phyloP scores from a whole-genome alignment of 2,888 invertebrate genomes.

The Morpho deidamia region DNA sequence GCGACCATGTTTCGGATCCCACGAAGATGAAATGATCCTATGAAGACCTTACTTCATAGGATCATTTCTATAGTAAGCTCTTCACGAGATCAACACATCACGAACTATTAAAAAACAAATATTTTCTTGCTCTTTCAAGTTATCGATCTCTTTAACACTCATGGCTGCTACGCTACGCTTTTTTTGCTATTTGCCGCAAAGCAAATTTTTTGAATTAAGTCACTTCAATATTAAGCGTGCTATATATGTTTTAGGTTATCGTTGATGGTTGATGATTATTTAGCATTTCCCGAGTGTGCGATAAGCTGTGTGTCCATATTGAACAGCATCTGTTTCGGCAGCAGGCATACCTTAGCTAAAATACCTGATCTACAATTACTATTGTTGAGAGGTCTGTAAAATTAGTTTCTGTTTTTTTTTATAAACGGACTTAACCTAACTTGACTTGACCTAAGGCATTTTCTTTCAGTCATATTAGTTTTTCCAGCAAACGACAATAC shows the following conservation, averaged over 20 bases:
- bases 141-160: no score
- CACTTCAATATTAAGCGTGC: no score
- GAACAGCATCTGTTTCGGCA: slow-evolving; percentile 60
- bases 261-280: slow-evolving; percentile 62
- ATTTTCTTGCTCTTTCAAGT: no score
- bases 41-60: no score
- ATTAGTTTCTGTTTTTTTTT: slow-evolving; percentile 7
- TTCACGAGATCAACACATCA: no score
- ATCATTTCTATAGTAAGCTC: no score
- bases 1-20: no score
- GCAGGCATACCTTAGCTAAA: slow-evolving; percentile 54
- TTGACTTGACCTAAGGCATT: not conserved
- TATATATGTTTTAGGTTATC: slow-evolving; percentile 73
- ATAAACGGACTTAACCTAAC: not conserved
- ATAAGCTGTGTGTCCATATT: slow-evolving; percentile 72
- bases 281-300: slow-evolving; percentile 72
- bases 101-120: no score
- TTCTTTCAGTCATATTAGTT: slow-evolving; percentile 54
- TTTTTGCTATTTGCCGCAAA: no score
- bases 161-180: no score
- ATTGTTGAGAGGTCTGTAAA: slow-evolving; percentile 49
- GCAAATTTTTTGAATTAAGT: no score
- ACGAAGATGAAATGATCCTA: no score
- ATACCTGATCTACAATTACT: slow-evolving; percentile 52
- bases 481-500: slow-evolving; percentile 62